A percentile compares a stretch with the other conserved stretches of the same genome.
These are phyloP conservation scores for Chelidonichthys spinosus DNA, from an alignment of 2,797 vertebrate species.

Conservation along the genomic window DNA sequence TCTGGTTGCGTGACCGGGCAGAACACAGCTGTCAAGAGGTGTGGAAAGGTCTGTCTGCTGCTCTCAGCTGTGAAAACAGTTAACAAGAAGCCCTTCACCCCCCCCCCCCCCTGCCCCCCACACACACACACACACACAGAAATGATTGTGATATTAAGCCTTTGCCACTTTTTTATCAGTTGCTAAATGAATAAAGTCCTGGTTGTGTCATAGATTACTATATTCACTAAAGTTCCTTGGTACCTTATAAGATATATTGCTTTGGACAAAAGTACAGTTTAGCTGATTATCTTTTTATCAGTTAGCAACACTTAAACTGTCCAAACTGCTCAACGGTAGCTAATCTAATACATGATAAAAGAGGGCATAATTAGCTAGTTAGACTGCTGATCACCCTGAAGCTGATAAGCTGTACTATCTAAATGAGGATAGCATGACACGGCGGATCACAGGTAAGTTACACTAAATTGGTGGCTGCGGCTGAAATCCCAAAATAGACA, in stretches of 20 bases:
- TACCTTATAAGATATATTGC: not conserved
- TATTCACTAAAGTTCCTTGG: not conserved
- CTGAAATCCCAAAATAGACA: not conserved
- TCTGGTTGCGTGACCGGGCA: slow-evolving; percentile 71
- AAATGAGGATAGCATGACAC: not conserved
- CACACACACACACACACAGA: slow-evolving; percentile 1
- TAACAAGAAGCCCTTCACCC: slow-evolving; percentile 52
- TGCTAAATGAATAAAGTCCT: slow-evolving; percentile 11
- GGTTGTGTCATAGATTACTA: not conserved
- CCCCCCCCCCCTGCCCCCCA: too few relatives aligned
- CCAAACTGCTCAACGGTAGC: slow-evolving; percentile 22
- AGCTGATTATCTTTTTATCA: slow-evolving; percentile 4
- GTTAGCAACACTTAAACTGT: not conserved
- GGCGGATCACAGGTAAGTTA: not conserved
- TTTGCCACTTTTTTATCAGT: slow-evolving; percentile 26
- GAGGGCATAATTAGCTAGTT: not conserved
- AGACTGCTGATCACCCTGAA: not conserved
- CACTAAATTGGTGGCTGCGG: not conserved
- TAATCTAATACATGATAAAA: slow-evolving; percentile 25
- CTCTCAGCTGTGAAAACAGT: slow-evolving; percentile 83
- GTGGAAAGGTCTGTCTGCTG: slow-evolving; percentile 75
- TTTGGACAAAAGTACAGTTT: slow-evolving; percentile 3
- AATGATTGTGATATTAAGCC: slow-evolving; percentile 3
- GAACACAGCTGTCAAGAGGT: slow-evolving; percentile 80
- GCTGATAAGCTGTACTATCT: slow-evolving; percentile 16